Base-by-base conservation (phyloP, 2,888 invertebrate species). In the Dynastes maya region DNA sequence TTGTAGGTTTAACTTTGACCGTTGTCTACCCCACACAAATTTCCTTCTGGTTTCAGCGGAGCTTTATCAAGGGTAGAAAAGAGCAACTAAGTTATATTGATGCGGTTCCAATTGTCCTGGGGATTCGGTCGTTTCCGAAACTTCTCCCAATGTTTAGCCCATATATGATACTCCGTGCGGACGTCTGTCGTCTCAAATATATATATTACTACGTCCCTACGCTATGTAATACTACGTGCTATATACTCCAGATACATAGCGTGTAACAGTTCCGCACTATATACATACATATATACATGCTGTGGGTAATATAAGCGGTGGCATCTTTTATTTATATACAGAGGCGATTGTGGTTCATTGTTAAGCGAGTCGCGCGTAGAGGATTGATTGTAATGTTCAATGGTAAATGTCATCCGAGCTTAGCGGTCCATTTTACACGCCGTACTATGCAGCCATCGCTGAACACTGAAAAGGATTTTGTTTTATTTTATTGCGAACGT, bases 251-350 rank as follows among this genome's bases (percentile, higher is more conserved):
- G n/a, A 45, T 61, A 72, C 32, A 27, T 9, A 32, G 11, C 27
- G 13, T 63, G 27, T 32, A 32, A 68, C 68, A 27, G 27, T 13
- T 27, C 51, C 53, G 45, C 37, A 1, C 5, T 68, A 22, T 22
- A 27, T 45, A 74, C 29, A 61, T 74, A 27, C 27, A 37, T 65
- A 65, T 68, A 68, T 49, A 49, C 22, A 61, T 45, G 45, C n/a
- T 37, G 49, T 70, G 53, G 81, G 79, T 80, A 80, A 80, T 82
- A 80, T 81, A 51, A 53, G 58, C 76, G 65, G 55, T 75, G 78
- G 74, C 78, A 80, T 82, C 80, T 81, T 81, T 82, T 82, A 81
- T 82, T 81, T 82, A 81, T 82, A 78, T 72, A 76, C 79, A 72
- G 55, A 58, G 76, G 70, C 80, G 79, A 78, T 82, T 80, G 80